These are phyloP conservation scores for Esperia sulphurella DNA, from an alignment of 2,888 invertebrate species.

Conservation along the genomic window DNA sequence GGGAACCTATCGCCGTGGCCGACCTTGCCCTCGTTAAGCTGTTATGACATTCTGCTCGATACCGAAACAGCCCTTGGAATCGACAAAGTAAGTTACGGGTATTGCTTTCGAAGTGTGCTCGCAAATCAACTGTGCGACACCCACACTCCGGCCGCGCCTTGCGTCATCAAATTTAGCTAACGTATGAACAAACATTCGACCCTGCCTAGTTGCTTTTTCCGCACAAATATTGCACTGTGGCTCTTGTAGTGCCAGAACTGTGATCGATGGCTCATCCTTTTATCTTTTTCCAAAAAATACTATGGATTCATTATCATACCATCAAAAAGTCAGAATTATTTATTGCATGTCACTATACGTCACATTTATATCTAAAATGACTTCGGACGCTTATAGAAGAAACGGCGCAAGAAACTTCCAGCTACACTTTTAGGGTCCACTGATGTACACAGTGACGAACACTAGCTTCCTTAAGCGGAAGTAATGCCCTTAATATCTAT, in stretches of 20 bases:
- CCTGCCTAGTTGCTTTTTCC: conserved; percentile 64
- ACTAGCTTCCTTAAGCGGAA: too few relatives aligned
- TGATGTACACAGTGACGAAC: too few relatives aligned
- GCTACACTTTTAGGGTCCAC: too few relatives aligned
- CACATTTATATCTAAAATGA: too few relatives aligned
- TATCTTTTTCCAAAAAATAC: conserved; percentile 5
- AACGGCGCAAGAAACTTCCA: too few relatives aligned
- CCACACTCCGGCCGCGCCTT: conserved; percentile 64
- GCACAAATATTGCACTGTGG: conserved; percentile 60
- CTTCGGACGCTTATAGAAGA: too few relatives aligned
- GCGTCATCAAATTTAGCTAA: conserved; percentile 78
- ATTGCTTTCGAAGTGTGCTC: conserved; percentile 46
- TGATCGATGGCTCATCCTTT: conserved; percentile 23
- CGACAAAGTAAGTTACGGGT: conserved; percentile 38
- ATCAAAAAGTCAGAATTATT: too few relatives aligned
- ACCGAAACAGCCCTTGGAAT: conserved; percentile 1
- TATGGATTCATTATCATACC: not conserved
- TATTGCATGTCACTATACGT: too few relatives aligned
- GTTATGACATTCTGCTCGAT: not conserved
- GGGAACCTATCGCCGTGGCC: not conserved
- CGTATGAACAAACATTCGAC: conserved; percentile 71
- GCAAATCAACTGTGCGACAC: conserved; percentile 69
- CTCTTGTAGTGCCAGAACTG: conserved; percentile 28
- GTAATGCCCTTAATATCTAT: too few relatives aligned
- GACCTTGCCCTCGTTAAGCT: conserved; percentile 1